Evolutionary conservation across 2,888 invertebrate genomes (phyloP).

Genomic region (Lycaena phlaeas): DNA sequence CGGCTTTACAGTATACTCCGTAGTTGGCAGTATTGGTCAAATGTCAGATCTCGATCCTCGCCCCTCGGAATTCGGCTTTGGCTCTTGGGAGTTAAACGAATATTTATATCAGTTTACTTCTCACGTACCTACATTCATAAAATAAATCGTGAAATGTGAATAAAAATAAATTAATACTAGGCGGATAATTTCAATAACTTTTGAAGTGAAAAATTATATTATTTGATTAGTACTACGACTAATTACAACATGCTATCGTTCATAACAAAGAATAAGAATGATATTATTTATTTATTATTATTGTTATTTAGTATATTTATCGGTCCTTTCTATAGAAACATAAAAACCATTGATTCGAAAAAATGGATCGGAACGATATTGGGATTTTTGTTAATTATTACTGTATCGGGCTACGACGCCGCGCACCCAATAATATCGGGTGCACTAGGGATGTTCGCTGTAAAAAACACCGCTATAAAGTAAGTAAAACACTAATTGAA

Average conservation of each 20-base stretch:
- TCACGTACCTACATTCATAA: too few species aligned
- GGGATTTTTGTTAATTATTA: constrained; percentile 45
- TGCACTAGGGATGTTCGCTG: constrained; percentile 42
- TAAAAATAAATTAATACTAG: too few species aligned
- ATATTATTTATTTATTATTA: constrained; percentile 80
- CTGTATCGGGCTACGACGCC: constrained; percentile 52
- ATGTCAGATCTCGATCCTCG: too few species aligned
- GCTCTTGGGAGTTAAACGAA: too few species aligned
- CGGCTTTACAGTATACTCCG: too few species aligned
- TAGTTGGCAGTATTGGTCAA: too few species aligned
- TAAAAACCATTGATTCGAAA: constrained; percentile 40
- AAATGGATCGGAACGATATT: constrained; percentile 71
- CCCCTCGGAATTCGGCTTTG: too few species aligned
- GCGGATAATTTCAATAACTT: too few species aligned
- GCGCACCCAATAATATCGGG: constrained; percentile 53
- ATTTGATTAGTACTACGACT: too few species aligned
- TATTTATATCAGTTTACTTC: too few species aligned
- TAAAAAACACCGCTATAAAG: constrained; percentile 48
- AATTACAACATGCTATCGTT: constrained; percentile 49
- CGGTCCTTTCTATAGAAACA: constrained; percentile 77
- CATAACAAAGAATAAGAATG: constrained; percentile 78
- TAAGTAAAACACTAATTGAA: constrained; percentile 28
- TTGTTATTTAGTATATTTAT: constrained; percentile 79
- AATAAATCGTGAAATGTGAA: too few species aligned
- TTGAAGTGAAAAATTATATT: too few species aligned